phyloP scores from a whole-genome alignment of 2,888 invertebrate genomes.

The Fabriciana adippe region DNA sequence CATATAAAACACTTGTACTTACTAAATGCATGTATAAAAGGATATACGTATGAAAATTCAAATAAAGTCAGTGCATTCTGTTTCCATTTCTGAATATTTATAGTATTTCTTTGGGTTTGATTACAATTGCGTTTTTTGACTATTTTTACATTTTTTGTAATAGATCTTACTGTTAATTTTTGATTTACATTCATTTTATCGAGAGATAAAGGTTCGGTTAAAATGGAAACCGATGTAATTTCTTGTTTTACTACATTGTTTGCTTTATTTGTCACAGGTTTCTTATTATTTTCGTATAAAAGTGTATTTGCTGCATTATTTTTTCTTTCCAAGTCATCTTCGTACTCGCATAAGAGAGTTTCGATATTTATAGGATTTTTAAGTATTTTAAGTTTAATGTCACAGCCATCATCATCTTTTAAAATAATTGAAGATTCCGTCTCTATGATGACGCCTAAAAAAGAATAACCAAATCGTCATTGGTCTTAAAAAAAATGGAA shows the following conservation, averaged over 20 bases:
- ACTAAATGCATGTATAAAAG: slow-evolving; percentile 60
- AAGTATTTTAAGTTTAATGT: slow-evolving; percentile 55
- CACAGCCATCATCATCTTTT: slow-evolving; percentile 58
- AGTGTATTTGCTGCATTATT: not conserved
- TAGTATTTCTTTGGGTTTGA: slow-evolving; percentile 37
- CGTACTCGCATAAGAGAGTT: slow-evolving; percentile 48
- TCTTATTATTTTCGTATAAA: too few relatives aligned
- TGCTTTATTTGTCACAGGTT: not conserved
- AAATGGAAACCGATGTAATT: slow-evolving; percentile 39
- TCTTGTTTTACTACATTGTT: slow-evolving; percentile 26
- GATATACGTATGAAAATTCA: slow-evolving; percentile 62
- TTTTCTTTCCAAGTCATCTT: slow-evolving; percentile 36
- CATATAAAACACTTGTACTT: slow-evolving; percentile 69
- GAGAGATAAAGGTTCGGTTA: slow-evolving; percentile 58
- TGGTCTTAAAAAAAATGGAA: slow-evolving; percentile 6
- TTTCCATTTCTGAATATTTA: slow-evolving; percentile 51
- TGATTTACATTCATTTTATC: slow-evolving; percentile 47
- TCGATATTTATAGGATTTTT: slow-evolving; percentile 58
- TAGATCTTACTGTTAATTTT: slow-evolving; percentile 37
- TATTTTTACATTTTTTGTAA: slow-evolving; percentile 52
- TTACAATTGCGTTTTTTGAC: slow-evolving; percentile 42
- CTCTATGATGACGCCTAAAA: slow-evolving; percentile 66
- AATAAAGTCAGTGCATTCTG: slow-evolving; percentile 60
- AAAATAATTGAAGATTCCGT: slow-evolving; percentile 56
- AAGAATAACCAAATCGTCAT: slow-evolving; percentile 46